Percentiles rank a stretch among this genome's conserved stretches.
Conservation (phyloP, 53 echinoderm and acorn worm species). For the Paracentrotus lividus region DNA sequence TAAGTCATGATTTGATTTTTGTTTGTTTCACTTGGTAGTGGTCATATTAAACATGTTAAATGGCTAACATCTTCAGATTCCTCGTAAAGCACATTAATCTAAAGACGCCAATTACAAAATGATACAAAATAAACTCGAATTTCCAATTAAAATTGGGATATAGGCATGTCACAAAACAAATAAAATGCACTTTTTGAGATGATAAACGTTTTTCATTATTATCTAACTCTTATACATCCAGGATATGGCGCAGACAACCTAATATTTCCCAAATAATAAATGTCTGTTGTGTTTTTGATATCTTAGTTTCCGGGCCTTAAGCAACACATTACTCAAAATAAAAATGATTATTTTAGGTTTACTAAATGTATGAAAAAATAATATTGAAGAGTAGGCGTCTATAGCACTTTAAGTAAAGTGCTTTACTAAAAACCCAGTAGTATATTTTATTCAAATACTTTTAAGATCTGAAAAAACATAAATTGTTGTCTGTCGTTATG, state of each 20-base stretch:
- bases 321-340: background rate
- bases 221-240: background rate
- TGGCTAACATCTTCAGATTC: background rate
- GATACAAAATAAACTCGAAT: background rate
- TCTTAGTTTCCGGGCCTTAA: constrained; percentile 3
- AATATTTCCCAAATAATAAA: background rate
- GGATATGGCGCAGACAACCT: background rate
- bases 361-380: background rate
- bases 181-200: background rate
- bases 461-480: too few relatives aligned
- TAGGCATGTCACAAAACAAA: constrained; percentile 25
- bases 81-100: background rate
- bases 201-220: background rate
- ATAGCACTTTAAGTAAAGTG: background rate
- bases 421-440: background rate
- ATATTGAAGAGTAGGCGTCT: background rate
- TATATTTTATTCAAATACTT: too few relatives aligned
- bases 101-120: background rate
- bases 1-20: background rate
- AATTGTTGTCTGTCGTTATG: background rate
- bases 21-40: background rate
- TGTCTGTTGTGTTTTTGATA: background rate
- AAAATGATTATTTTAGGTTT: background rate
- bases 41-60: background rate
- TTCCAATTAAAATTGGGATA: background rate